A percentile compares a stretch with the other conserved stretches of the same genome.
phyloP scores from a whole-genome alignment of 2,797 vertebrate species.

The Astyanax mexicanus region DNA sequence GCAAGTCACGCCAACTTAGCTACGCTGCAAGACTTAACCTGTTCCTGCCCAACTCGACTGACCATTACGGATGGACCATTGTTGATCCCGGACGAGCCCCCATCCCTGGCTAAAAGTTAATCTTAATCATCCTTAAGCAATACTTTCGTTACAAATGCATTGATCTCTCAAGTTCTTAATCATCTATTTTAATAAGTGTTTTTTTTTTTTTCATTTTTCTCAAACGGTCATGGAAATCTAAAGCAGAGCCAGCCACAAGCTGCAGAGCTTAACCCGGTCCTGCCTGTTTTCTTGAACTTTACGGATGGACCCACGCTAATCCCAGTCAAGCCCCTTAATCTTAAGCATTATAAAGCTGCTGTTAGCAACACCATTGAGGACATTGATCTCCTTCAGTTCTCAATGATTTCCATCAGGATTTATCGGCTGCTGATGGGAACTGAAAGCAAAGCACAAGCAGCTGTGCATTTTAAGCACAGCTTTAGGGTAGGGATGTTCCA shows the following conservation, averaged over 20 bases:
- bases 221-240: not conserved
- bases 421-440: not conserved
- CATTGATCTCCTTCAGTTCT: not conserved
- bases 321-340: not conserved
- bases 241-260: not conserved
- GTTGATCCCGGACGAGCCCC: not conserved
- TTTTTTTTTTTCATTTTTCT: not conserved
- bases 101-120: not conserved
- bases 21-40: slow-evolving; percentile 3
- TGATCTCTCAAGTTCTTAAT: not conserved
- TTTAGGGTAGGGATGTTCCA: too few species aligned
- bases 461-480: not conserved
- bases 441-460: not conserved
- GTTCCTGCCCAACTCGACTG: not conserved
- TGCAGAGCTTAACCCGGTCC: not conserved
- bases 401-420: not conserved
- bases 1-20: slow-evolving; percentile 10
- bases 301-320: not conserved
- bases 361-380: not conserved
- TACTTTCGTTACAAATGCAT: not conserved
- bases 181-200: not conserved
- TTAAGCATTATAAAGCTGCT: not conserved
- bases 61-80: not conserved
- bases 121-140: not conserved
- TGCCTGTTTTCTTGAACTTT: not conserved